Evolutionary conservation across 1,140 invertebrate species (phyloP), one percentile per base, ranked within the genome.

Genomic region (Bombus pascuorum): DNA sequence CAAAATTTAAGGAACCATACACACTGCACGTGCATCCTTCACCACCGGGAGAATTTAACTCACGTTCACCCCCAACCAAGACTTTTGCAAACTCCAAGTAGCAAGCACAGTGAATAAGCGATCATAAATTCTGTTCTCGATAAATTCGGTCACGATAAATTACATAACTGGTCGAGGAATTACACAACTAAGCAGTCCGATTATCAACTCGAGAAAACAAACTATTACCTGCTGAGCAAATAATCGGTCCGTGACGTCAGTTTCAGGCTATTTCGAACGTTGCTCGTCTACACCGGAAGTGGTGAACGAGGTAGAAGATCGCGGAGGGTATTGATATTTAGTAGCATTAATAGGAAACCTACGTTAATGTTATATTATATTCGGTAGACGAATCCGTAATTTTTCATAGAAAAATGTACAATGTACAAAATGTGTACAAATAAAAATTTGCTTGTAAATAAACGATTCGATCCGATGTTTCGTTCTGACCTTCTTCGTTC

Each of bases 201-300:
- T 82, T 82, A 73, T 47, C 42, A 5, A 18, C 2, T 9, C 57
- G 57, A 22, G 25, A 73, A 74, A 75, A 76, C 37, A 68, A 83
- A 76, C 81, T 22, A 66, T 83, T 53, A 75, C 32, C 32, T 10
- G 42, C n/a, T 2, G 32, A 22, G 25, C 32, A 83, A 76, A 76
- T 76, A 76, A 83, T 74, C 39, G 53, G 9, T 1, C 3, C 10
- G 42, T 76, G 59, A 75, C 72, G 81, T 76, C 59, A 75, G 42
- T 10, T 6, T 3, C 0, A 0, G 39, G 42, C 22, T 39, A 32
- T 83, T 76, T 65, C 44, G 66, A 57, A 76, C 62, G 39, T 44
- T 39, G 37, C 65, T 42, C 59, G n/a, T 65, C 1, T 28, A 25
- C 15, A 10, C 42, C 59, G 59, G 42, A 53, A 83, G 32, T 12